phyloP scores from a whole-genome alignment of 2,888 invertebrate genomes.

The Diarsia brunnea region DNA sequence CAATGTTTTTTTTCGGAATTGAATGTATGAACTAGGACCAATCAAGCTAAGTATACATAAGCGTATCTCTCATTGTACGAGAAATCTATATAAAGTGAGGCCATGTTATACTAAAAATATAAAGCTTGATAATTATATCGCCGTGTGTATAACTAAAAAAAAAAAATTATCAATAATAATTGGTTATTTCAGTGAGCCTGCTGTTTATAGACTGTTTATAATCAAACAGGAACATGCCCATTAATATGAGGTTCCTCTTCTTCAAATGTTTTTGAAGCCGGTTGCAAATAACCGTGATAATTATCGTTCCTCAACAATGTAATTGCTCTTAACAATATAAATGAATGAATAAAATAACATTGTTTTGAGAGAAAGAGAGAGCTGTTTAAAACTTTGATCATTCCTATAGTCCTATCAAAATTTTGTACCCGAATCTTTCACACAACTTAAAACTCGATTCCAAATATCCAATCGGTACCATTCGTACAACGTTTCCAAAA shows the following conservation, averaged over 20 bases:
- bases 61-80: neutral
- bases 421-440: neutral
- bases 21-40: neutral
- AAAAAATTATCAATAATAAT: neutral
- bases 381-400: neutral
- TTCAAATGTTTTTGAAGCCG: neutral
- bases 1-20: neutral
- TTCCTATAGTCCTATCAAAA: neutral
- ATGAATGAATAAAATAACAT: neutral
- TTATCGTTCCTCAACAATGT: neutral
- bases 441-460: neutral
- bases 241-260: neutral
- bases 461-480: neutral
- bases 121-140: no score
- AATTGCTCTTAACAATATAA: neutral
- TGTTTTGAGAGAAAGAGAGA: neutral
- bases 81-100: no score
- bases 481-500: conserved; percentile 1
- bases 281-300: neutral
- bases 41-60: no score
- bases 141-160: neutral
- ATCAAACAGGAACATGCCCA: neutral
- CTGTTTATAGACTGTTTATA: no score
- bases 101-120: no score
- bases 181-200: neutral